These are phyloP conservation scores for Magallana angulata DNA, from an alignment of 1,140 invertebrate genomes.

Conservation along the genomic window DNA sequence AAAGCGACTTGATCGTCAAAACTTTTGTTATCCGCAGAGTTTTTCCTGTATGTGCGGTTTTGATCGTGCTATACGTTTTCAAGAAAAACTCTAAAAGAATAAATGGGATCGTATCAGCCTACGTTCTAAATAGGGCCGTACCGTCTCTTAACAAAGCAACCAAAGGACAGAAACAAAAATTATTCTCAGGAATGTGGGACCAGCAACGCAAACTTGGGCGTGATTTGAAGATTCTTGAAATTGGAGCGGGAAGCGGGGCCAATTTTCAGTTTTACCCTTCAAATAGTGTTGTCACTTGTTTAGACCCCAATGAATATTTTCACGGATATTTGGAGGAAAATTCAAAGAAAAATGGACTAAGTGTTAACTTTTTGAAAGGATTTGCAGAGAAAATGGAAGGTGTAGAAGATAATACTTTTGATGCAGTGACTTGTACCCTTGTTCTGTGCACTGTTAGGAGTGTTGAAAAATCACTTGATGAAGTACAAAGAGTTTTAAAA, in stretches of 20 bases:
- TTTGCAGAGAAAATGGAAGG: slow-evolving; percentile 74
- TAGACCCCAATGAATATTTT: slow-evolving; percentile 65
- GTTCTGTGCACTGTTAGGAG: slow-evolving; percentile 74
- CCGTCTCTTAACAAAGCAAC: slow-evolving; percentile 7
- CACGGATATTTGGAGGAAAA: slow-evolving; percentile 55
- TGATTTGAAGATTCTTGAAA: slow-evolving; percentile 67
- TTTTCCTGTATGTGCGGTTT: not conserved
- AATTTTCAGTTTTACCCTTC: slow-evolving; percentile 71
- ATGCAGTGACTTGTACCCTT: slow-evolving; percentile 75
- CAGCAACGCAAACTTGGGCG: not conserved
- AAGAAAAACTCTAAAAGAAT: slow-evolving; percentile 32
- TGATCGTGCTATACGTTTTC: not conserved
- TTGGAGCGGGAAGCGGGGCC: slow-evolving; percentile 69
- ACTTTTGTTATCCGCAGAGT: slow-evolving; percentile 6
- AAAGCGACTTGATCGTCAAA: slow-evolving; percentile 5
- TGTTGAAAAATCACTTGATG: slow-evolving; percentile 64
- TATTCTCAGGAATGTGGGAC: slow-evolving; percentile 20
- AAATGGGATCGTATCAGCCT: not conserved
- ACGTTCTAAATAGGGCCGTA: slow-evolving; percentile 1
- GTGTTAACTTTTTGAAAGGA: slow-evolving; percentile 61
- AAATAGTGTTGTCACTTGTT: slow-evolving; percentile 56
- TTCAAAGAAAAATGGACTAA: slow-evolving; percentile 2
- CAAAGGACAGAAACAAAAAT: slow-evolving; percentile 24
- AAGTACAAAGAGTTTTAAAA: slow-evolving; percentile 75
- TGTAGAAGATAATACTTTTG: slow-evolving; percentile 70